Evolutionary conservation across 2,113 vertebrate species (phyloP).

Genomic region (Emydocephalus ijimae): DNA sequence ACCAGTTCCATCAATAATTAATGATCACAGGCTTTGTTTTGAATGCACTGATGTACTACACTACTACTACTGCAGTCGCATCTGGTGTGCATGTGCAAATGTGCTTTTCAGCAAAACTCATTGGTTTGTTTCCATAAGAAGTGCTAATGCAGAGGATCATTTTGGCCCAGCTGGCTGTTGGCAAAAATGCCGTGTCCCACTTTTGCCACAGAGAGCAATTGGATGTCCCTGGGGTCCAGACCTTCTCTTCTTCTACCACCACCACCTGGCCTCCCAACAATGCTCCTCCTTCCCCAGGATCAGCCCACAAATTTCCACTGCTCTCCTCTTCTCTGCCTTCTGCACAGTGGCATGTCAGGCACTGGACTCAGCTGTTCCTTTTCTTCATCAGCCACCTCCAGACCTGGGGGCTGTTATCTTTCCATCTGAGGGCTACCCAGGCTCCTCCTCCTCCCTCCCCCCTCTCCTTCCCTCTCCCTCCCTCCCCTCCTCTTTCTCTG

Average conservation of each 20-base stretch:
- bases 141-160: not conserved
- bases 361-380: too few species aligned
- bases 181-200: not conserved
- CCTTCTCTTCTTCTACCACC: not conserved
- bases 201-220: not conserved
- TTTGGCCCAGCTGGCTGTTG: not conserved
- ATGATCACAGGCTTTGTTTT: not conserved
- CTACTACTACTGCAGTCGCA: not conserved
- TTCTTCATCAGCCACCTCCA: too few species aligned
- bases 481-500: too few species aligned
- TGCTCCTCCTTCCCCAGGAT: too few species aligned
- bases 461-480: too few species aligned
- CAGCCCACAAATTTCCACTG: too few species aligned
- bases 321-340: too few species aligned
- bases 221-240: not conserved
- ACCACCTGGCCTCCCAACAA: not conserved
- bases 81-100: not conserved
- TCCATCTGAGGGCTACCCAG: too few species aligned
- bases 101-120: not conserved
- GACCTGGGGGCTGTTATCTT: too few species aligned
- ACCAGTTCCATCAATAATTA: not conserved
- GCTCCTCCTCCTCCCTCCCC: too few species aligned
- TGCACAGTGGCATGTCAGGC: too few species aligned
- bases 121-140: not conserved
- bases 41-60: not conserved